Evolutionary conservation across 2,797 vertebrate species (phyloP), one percentile per base, ranked within the genome.

Genomic region (Peromyscus nudipes): DNA sequence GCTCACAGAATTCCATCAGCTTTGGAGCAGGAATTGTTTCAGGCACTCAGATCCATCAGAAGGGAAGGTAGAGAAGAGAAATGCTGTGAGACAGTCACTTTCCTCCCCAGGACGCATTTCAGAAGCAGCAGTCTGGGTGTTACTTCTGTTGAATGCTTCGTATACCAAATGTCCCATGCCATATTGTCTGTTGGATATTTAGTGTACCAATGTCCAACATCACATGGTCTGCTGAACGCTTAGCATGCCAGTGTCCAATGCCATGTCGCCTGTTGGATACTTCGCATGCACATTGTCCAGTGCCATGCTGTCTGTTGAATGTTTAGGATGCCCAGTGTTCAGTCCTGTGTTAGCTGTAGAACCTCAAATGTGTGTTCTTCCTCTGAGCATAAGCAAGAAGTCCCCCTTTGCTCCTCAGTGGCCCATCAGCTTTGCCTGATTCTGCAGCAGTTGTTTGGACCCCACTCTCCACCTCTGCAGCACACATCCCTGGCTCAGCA

Each of bases 1-100:
- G 77, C 80, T 86, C 23, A 25, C 90, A 75, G 81, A 93, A 87
- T 88, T 92, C 65, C 62, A 75, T 92, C 64, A 79, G 62, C 73
- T 90, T 29, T 29, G 40, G n/a, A 43, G 49, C 40, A 85, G 62
- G n/a, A 75, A 90, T 31, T 75, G 71, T 90, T 84, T 91, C n/a
- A 52, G 76, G 62, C 60, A 52, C 12, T 49, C 60, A 85, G 60
- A 79, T 4, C 40, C 13, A 83, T 75, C 82, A 57, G 82, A 80
- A 75, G 34, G 67, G 62, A 92, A 92, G 43, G 34, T 27, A 64
- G 29, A 34, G 57, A 90, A 69, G 21, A 71, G 62, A 69, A 34
- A 34, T 7, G 4, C 52, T 55, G 25, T 25, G 67, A 55, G 17
- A 52, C 1, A 25, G 43, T 76, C 27, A 43, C 8, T 37, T 25